Conservation (phyloP, 2,888 invertebrate species). For the Dyspetes luteomarginatus region DNA sequence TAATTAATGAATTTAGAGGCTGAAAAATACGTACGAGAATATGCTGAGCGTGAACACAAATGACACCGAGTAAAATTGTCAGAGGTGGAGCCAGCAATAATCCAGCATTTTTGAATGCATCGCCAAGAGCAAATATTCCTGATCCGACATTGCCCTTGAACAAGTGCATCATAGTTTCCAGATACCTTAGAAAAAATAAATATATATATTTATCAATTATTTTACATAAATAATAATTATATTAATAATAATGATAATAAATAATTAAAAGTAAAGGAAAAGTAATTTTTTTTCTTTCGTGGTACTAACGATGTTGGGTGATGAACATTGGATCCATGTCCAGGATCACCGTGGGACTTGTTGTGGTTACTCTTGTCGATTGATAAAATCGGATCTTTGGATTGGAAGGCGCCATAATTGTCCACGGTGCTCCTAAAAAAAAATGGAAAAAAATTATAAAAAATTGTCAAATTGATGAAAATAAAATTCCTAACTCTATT, state of each 20-base stretch:
- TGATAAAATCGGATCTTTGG: conserved; percentile 84
- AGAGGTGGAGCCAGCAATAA: conserved; percentile 91
- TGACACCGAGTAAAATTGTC: conserved; percentile 91
- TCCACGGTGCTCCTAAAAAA: conserved; percentile 75
- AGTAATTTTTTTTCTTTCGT: conserved; percentile 8
- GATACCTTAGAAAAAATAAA: conserved; percentile 86
- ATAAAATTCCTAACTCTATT: too few relatives aligned
- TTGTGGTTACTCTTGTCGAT: conserved; percentile 79
- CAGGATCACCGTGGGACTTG: conserved; percentile 78
- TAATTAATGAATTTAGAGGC: background rate
- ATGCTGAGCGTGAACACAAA: conserved; percentile 97
- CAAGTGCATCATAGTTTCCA: conserved; percentile 95
- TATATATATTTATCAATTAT: background rate
- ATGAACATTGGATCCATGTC: conserved; percentile 84
- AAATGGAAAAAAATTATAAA: conserved; percentile 14
- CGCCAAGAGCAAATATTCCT: conserved; percentile 97
- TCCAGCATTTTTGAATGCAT: conserved; percentile 96
- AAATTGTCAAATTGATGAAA: too few relatives aligned
- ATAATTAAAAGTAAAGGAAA: background rate
- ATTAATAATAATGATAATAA: background rate
- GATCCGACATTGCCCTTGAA: conserved; percentile 98
- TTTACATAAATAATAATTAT: background rate
- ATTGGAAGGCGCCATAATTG: conserved; percentile 83
- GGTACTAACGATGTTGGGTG: conserved; percentile 88
- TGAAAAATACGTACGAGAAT: conserved; percentile 87